Percentiles rank a stretch among this genome's conserved stretches.
Evolutionary conservation across 2,888 invertebrate species (phyloP).

Genomic region (Caenorhabditis parvicauda): DNA sequence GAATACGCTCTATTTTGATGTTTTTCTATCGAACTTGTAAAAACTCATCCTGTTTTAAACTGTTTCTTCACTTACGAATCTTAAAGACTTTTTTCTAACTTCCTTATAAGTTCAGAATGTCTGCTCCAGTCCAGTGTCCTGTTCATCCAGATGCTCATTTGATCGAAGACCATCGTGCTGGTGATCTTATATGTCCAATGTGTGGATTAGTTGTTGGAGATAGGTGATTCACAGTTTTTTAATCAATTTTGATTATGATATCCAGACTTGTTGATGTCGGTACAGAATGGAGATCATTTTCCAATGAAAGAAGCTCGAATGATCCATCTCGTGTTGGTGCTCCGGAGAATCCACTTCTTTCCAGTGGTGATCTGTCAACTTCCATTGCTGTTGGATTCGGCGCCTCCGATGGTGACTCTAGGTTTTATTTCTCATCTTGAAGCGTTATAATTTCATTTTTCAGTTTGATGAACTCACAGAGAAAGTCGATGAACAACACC

Average conservation of each 20-base stretch:
- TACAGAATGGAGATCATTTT: conserved; percentile 99
- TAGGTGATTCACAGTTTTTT: conserved; percentile 65
- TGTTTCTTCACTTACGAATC: no score
- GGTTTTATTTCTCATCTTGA: no score
- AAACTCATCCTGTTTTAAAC: no score
- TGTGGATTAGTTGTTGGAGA: conserved; percentile 99
- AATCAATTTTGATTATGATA: neutral
- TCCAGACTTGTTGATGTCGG: conserved; percentile 87
- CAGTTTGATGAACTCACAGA: conserved; percentile 60
- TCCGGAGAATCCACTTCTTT: conserved; percentile 91
- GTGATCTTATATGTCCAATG: conserved; percentile 97
- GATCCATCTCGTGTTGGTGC: conserved; percentile 99
- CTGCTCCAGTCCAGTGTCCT: conserved; percentile 70
- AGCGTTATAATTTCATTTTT: conserved; percentile 21
- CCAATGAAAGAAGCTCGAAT: conserved; percentile 83
- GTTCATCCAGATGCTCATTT: conserved; percentile 92
- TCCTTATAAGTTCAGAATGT: conserved; percentile 17
- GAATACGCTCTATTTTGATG: no score
- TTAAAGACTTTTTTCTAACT: neutral
- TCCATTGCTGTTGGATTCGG: conserved; percentile 75
- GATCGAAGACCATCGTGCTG: conserved; percentile 96
- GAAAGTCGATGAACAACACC: conserved; percentile 77
- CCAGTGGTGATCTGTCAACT: conserved; percentile 92
- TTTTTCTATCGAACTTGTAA: no score
- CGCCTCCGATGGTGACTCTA: conserved; percentile 53